A percentile compares a stretch with the other conserved stretches of the same genome.
Evolutionary conservation across 2,888 invertebrate genomes (phyloP).

Genomic region (Lacanobia oleracea): DNA sequence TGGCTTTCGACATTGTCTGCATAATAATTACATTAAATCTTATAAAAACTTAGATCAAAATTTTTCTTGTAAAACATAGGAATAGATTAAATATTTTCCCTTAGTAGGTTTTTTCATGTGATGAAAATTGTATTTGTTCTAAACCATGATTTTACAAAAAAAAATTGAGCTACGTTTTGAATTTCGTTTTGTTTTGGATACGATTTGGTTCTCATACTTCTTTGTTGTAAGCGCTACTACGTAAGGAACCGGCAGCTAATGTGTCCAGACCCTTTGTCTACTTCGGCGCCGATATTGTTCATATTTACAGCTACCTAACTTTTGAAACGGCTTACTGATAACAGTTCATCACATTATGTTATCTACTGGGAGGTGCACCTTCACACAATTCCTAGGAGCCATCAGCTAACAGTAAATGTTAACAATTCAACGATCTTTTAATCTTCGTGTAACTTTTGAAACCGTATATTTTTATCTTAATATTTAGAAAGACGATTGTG

Average conservation of each 20-base stretch:
- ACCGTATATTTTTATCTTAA: constrained; percentile 70
- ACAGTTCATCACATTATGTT: constrained; percentile 26
- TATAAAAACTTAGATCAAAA: background rate
- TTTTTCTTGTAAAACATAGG: background rate
- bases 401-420: constrained; percentile 65
- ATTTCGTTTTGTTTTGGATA: no score
- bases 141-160: background rate
- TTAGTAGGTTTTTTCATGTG: background rate
- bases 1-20: background rate
- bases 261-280: constrained; percentile 33
- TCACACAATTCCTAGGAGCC: constrained; percentile 62
- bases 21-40: background rate
- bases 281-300: constrained; percentile 51
- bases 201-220: constrained; percentile 15
- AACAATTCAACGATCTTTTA: constrained; percentile 68
- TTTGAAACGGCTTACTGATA: constrained; percentile 55
- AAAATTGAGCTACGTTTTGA: background rate
- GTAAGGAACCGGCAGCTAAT: constrained; percentile 36
- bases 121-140: background rate
- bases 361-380: constrained; percentile 12
- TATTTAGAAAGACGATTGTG: constrained; percentile 73
- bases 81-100: background rate
- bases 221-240: constrained; percentile 38
- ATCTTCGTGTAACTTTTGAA: constrained; percentile 66
- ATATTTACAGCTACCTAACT: constrained; percentile 42